These are phyloP conservation scores for Probosciger aterrimus DNA, from an alignment of 2,113 vertebrate species.

Conservation along the genomic window DNA sequence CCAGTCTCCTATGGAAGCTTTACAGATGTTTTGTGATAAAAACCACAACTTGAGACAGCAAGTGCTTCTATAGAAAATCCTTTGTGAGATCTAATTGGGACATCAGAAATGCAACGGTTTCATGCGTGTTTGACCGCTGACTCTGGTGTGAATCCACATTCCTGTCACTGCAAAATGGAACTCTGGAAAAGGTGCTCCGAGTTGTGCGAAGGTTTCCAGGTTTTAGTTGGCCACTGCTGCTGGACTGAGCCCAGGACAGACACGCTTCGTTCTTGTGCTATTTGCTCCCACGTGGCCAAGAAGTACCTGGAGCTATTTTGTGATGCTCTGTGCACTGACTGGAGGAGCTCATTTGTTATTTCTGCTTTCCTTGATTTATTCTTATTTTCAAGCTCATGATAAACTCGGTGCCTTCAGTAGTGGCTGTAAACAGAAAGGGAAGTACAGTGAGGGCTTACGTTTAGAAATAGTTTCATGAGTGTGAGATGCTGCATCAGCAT, in stretches of 20 bases:
- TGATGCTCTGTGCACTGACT: neutral
- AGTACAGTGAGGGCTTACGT: neutral
- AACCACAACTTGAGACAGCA: neutral
- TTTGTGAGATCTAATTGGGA: neutral
- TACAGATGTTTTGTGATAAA: neutral
- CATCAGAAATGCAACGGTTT: neutral
- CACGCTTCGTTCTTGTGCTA: accelerated
- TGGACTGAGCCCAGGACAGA: neutral
- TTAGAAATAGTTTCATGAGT: neutral
- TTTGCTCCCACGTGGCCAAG: neutral
- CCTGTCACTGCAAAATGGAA: neutral
- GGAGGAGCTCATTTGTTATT: neutral
- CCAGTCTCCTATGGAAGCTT: neutral
- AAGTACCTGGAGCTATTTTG: neutral
- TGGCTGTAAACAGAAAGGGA: neutral
- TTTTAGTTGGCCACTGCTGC: neutral
- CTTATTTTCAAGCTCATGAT: neutral
- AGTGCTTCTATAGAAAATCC: neutral
- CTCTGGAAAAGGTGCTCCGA: neutral
- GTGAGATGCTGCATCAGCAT: neutral
- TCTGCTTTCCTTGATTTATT: neutral
- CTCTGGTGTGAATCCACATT: neutral
- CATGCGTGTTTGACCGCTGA: neutral
- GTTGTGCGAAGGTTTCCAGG: neutral
- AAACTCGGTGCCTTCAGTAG: neutral